Evolutionary conservation across 2,888 invertebrate genomes (phyloP).

Genomic region (Eremobia ochroleuca): DNA sequence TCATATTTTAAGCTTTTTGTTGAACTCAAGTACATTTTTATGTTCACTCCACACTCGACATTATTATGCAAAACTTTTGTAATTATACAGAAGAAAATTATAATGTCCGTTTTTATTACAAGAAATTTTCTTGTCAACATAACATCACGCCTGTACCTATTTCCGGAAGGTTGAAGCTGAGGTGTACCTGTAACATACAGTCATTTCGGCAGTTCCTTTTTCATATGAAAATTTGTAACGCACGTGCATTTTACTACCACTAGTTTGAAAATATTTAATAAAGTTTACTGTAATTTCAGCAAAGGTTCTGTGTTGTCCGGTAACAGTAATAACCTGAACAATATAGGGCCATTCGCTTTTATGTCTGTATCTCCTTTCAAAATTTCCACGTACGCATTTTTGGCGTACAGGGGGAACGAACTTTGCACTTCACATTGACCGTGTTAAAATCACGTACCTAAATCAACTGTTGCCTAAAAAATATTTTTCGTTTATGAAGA

Average conservation of each 20-base stretch:
- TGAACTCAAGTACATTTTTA: conserved; percentile 26
- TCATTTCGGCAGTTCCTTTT: neutral
- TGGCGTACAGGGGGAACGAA: conserved; percentile 19
- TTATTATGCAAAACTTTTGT: conserved; percentile 36
- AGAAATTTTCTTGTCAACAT: neutral
- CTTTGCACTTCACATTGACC: conserved; percentile 25
- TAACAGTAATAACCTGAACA: conserved; percentile 11
- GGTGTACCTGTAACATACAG: neutral
- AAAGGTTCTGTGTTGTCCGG: neutral
- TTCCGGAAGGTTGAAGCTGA: neutral
- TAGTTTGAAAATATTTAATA: conserved; percentile 14
- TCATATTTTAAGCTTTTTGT: conserved; percentile 30
- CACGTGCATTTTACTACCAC: neutral
- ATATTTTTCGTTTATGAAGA: conserved; percentile 8
- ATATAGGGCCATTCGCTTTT: conserved; percentile 37
- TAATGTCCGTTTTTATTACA: conserved; percentile 17
- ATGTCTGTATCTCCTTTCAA: conserved; percentile 36
- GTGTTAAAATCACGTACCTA: conserved; percentile 8
- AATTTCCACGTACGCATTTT: conserved; percentile 42
- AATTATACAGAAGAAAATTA: conserved; percentile 11
- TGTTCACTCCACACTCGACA: conserved; percentile 15
- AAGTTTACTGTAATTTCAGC: conserved; percentile 5
- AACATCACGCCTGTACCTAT: neutral
- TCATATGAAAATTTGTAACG: neutral
- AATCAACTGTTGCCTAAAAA: conserved; percentile 29